Conservation (phyloP, 2,113 vertebrate genomes). For the Vidua macroura region DNA sequence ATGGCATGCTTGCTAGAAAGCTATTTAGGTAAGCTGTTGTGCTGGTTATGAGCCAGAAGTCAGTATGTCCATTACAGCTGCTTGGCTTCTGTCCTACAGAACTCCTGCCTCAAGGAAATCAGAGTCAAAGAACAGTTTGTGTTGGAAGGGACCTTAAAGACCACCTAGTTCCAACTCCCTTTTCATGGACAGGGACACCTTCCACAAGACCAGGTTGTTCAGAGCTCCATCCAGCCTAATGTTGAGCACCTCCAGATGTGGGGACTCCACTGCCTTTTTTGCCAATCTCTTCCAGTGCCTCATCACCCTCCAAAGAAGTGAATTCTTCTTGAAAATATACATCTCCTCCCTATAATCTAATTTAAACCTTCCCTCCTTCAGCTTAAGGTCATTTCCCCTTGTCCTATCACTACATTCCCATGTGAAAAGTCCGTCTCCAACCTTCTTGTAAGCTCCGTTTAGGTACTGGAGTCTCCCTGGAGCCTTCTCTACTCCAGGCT, state of each 20-base stretch:
- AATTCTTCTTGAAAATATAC: not conserved
- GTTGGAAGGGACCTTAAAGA: not conserved
- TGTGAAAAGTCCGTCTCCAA: not conserved
- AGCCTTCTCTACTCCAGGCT: not conserved
- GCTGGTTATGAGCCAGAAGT: not conserved
- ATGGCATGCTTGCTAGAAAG: not conserved
- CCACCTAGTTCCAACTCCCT: not conserved
- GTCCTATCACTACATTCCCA: not conserved
- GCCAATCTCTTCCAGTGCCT: not conserved
- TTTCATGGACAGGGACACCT: not conserved
- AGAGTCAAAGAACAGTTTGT: not conserved
- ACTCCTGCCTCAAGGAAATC: not conserved
- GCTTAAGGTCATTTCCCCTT: not conserved
- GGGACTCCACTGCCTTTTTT: not conserved
- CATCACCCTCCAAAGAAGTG: not conserved
- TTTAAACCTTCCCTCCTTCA: not conserved
- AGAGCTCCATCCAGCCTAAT: not conserved
- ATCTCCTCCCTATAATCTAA: not conserved
- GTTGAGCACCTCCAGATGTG: not conserved
- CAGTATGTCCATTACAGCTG: too few species aligned
- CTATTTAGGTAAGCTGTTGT: not conserved
- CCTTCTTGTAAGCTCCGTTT: not conserved
- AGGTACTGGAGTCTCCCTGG: not conserved
- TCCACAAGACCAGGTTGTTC: not conserved
- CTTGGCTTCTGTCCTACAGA: not conserved